phyloP scores from a whole-genome alignment of 2,113 vertebrate genomes.

The Alouatta palliata region DNA sequence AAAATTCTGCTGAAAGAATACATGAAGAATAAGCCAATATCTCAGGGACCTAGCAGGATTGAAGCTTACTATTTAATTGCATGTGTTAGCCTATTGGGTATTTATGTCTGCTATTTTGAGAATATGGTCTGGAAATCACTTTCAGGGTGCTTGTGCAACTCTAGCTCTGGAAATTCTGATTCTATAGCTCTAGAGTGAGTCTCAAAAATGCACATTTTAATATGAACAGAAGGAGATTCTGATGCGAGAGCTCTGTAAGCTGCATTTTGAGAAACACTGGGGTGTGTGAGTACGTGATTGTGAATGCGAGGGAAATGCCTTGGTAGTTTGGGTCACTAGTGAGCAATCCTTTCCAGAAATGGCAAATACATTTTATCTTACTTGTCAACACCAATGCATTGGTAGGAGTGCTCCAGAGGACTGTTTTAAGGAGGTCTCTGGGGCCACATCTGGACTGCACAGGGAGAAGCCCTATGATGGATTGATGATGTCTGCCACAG shows the following conservation, averaged over 20 bases:
- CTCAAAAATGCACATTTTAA: neutral
- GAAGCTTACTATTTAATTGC: neutral
- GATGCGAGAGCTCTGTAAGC: conserved; percentile 44
- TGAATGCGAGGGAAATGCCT: conserved; percentile 45
- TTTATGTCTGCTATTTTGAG: conserved; percentile 26
- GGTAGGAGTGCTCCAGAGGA: conserved; percentile 40
- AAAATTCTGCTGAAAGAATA: neutral
- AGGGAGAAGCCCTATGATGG: conserved; percentile 67
- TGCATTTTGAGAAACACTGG: conserved; percentile 58
- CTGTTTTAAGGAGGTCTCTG: conserved; percentile 73
- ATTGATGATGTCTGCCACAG: conserved; percentile 74
- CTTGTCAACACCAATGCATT: conserved; percentile 70
- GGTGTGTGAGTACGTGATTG: neutral
- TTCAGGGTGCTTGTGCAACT: neutral
- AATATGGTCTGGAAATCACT: neutral
- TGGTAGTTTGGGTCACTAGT: conserved; percentile 20
- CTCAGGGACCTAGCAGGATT: neutral
- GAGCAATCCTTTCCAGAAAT: conserved; percentile 64
- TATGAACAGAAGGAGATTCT: conserved; percentile 13
- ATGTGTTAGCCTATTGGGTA: neutral
- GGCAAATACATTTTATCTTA: conserved; percentile 67
- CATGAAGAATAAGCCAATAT: neutral
- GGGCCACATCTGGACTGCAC: conserved; percentile 75
- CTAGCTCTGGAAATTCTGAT: neutral
- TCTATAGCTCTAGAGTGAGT: neutral